Evolutionary conservation across 2,888 invertebrate genomes (phyloP), one percentile per base, ranked within the genome.

Genomic region (Chironomus riparius): DNA sequence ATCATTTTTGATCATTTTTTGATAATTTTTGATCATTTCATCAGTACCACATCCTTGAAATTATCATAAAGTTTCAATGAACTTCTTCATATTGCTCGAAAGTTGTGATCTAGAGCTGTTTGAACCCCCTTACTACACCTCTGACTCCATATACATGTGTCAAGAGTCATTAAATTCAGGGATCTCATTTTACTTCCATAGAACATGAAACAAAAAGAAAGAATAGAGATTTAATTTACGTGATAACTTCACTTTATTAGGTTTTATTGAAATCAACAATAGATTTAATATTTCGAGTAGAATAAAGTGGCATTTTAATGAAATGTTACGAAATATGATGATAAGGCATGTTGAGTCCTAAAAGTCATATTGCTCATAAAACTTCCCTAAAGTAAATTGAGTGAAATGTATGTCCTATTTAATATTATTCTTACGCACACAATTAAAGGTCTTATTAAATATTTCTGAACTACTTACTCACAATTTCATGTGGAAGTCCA

Each of bases 191-290:
- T 24, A 24, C n/a, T 47, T 70, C 18, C 18, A 18, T 15, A 21
- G 48, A 21, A 47, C 21, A 47, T 47, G 50, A 38, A 38, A 38
- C 38, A 38, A 38, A 38, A 38, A 38, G 28, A 28, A 28, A 6
- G 28, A 28, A 24, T 28, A 68, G 61, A 72, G 74, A 74, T 74
- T 74, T 74, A 74, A 74, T 74, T 48, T 74, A 18, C 68, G 65
- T 68, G 74, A 74, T 73, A 61, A 73, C 13, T n/a, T 56, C 15
- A 72, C 28, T 21, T 18, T 28, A 38, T 73, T 56, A 47, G 62
- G 38, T 38, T 62, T 62, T 38, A 73, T 71, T 70, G 50, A 71
- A 71, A 73, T 62, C 38, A 28, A 73, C 61, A 62, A 38, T 38
- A 68, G n/a, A 38, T 38, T 38, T 38, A 38, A 38, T 38, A 38